Percentiles rank a stretch among this genome's conserved stretches.
phyloP scores from a whole-genome alignment of 2,113 vertebrate genomes.

The Lipophrys pholis region DNA sequence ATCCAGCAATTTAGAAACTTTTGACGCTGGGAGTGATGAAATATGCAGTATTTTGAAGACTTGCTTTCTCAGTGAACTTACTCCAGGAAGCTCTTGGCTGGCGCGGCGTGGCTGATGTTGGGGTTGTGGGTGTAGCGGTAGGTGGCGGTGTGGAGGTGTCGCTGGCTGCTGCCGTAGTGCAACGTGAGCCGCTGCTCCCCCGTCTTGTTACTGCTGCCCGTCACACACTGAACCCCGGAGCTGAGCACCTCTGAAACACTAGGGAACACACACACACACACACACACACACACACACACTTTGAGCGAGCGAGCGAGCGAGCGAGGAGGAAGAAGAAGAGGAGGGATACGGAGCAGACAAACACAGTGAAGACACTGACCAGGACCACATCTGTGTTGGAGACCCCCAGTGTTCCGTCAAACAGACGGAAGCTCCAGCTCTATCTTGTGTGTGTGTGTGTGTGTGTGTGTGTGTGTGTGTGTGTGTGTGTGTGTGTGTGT shows the following conservation, averaged over 20 bases:
- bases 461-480: not conserved
- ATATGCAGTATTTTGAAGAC: no score
- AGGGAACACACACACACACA: not conserved
- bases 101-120: constrained; percentile 88
- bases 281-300: no score
- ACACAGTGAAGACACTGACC: constrained; percentile 51
- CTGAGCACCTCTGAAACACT: constrained; percentile 86
- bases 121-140: constrained; percentile 92
- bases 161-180: constrained; percentile 86
- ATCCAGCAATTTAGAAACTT: no score
- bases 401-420: constrained; percentile 80
- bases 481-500: no score
- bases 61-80: constrained; percentile 51
- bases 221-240: constrained; percentile 87
- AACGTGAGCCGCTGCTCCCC: constrained; percentile 85
- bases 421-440: no score
- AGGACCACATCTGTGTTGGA: constrained; percentile 78
- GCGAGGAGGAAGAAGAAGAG: constrained; percentile 49
- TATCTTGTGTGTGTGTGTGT: constrained; percentile 67
- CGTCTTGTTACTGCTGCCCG: constrained; percentile 84
- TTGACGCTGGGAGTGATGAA: no score
- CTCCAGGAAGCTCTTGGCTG: constrained; percentile 93
- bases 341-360: constrained; percentile 47
- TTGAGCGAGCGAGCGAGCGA: no score
- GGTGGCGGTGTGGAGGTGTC: constrained; percentile 79